These are phyloP conservation scores for Penaeus vannamei DNA, from an alignment of 1,140 invertebrate genomes.

Conservation along the genomic window DNA sequence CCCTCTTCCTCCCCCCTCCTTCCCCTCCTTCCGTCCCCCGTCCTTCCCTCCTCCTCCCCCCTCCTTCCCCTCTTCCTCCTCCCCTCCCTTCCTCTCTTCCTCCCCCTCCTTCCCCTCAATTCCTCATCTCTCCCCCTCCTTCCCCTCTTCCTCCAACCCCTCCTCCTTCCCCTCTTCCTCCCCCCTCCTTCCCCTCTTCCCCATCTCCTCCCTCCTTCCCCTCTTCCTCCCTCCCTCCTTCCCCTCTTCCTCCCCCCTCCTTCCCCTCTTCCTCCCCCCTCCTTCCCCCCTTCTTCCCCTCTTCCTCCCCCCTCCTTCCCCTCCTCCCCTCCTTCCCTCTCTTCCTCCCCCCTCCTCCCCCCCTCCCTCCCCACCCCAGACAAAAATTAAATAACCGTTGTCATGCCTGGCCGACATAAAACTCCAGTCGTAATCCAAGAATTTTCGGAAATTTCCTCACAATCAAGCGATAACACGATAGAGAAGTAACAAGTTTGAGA, in stretches of 20 bases:
- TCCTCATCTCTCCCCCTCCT: neutral
- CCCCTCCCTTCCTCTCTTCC: neutral
- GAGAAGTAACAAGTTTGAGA: constrained; percentile 62
- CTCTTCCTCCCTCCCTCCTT: neutral
- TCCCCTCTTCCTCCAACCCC: neutral
- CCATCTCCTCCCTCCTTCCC: neutral
- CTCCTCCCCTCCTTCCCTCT: neutral
- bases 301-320: neutral
- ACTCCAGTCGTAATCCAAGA: constrained; percentile 51
- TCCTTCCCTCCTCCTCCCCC: neutral
- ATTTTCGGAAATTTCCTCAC: constrained; percentile 58
- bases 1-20: neutral
- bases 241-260: too few species aligned
- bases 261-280: neutral
- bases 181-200: too few species aligned
- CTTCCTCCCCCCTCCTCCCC: neutral
- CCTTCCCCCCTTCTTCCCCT: too few species aligned
- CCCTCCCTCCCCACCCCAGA: neutral
- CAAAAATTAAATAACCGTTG: constrained; percentile 28
- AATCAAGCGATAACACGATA: constrained; percentile 59
- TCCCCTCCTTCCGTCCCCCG: neutral
- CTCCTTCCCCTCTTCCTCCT: neutral
- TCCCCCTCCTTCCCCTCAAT: neutral
- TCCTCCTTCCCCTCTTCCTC: neutral
- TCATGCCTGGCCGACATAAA: constrained; percentile 46